Percentiles rank a stretch among this genome's conserved stretches.
phyloP scores from a whole-genome alignment of 2,113 vertebrate genomes.

The Tonatia bakeri region DNA sequence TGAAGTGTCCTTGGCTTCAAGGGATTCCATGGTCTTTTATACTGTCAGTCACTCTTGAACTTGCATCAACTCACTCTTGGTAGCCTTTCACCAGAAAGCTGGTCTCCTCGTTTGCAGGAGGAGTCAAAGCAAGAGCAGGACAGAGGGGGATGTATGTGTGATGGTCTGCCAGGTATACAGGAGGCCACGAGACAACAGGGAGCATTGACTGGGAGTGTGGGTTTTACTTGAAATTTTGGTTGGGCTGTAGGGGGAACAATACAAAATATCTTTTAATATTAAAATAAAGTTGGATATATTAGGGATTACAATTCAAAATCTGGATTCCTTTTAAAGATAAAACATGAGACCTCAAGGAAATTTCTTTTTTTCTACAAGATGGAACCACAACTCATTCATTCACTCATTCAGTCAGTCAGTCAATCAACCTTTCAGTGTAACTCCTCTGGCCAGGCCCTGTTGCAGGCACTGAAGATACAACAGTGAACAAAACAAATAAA shows the following conservation, averaged over 20 bases:
- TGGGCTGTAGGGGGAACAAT: neutral
- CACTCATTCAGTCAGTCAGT: neutral
- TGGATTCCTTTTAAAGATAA: slow-evolving; percentile 11
- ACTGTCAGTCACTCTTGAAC: neutral
- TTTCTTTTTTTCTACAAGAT: neutral
- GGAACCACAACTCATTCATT: neutral
- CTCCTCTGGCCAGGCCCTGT: neutral
- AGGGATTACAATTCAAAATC: neutral
- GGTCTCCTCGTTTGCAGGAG: neutral
- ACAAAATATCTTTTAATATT: neutral
- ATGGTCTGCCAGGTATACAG: neutral
- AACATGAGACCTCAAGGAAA: neutral
- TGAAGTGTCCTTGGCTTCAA: neutral
- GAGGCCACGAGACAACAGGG: neutral
- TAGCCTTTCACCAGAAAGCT: neutral
- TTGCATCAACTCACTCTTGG: neutral
- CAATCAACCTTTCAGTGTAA: neutral
- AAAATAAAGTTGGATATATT: neutral
- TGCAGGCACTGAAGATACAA: neutral
- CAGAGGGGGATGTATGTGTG: neutral
- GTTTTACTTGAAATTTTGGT: neutral
- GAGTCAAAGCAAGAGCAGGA: neutral
- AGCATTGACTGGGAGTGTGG: neutral
- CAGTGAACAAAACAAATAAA: neutral
- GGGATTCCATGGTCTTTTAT: neutral